These are phyloP conservation scores for Volucella bombylans DNA, from an alignment of 2,888 invertebrate genomes.

Conservation along the genomic window DNA sequence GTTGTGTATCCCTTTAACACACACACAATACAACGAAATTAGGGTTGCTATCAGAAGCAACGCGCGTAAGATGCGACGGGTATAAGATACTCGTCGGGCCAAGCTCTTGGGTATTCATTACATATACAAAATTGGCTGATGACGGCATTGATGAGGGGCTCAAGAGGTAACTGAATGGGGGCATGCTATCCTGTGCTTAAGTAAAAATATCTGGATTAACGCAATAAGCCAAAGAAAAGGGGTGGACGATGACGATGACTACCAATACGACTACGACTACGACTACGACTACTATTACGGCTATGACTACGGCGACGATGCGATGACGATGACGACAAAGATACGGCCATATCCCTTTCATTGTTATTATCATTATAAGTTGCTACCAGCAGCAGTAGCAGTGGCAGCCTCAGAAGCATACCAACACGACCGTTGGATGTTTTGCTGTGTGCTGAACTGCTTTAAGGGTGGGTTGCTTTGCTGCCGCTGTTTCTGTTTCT, in stretches of 20 bases:
- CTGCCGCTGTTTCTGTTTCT: constrained; percentile 5
- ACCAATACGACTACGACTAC: background rate
- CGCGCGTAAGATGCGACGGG: constrained; percentile 11
- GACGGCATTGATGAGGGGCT: constrained; percentile 32
- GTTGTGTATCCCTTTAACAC: constrained; percentile 48
- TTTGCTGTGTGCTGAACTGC: constrained; percentile 30
- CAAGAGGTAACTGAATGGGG: constrained; percentile 9
- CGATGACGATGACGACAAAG: constrained; percentile 32
- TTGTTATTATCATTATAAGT: constrained; percentile 69
- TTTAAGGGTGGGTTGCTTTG: constrained; percentile 17
- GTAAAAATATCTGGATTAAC: constrained; percentile 66
- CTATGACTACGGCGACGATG: constrained; percentile 4
- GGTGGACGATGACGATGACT: constrained; percentile 50
- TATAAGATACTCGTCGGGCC: background rate
- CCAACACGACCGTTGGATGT: constrained; percentile 27
- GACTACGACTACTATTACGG: background rate
- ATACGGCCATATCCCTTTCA: constrained; percentile 67
- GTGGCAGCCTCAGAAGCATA: constrained; percentile 1
- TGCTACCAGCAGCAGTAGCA: constrained; percentile 26
- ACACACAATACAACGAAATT: constrained; percentile 25
- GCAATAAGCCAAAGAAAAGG: constrained; percentile 48
- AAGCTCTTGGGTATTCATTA: constrained; percentile 62
- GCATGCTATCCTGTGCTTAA: constrained; percentile 42
- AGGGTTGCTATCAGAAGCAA: background rate
- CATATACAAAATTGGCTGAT: constrained; percentile 50